Conservation (phyloP, 2,797 vertebrate species). For the Heteromormyrus szaboi region DNA sequence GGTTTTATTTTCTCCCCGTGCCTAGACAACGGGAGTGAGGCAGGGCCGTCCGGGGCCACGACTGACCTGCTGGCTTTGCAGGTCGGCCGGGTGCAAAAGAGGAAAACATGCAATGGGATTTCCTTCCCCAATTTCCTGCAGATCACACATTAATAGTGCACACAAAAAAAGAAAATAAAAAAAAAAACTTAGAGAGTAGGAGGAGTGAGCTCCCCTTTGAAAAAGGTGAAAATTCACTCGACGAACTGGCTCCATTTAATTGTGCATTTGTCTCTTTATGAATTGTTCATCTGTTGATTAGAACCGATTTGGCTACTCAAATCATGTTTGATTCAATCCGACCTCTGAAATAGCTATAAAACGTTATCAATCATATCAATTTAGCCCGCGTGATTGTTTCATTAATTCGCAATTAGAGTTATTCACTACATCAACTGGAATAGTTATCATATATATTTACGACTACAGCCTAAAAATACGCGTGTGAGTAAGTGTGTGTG, state of each 20-base stretch:
- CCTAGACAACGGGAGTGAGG: constrained; percentile 56
- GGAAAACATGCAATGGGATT: constrained; percentile 61
- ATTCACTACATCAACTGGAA: not conserved
- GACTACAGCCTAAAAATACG: not conserved
- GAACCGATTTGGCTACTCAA: not conserved
- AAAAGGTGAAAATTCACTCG: not conserved
- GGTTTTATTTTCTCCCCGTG: constrained; percentile 58
- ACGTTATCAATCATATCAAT: not conserved
- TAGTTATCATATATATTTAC: not conserved
- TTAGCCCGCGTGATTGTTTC: not conserved
- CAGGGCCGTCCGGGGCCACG: constrained; percentile 64
- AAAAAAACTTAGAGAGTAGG: not conserved
- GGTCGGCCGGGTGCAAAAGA: constrained; percentile 63
- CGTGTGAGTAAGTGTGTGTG: not conserved
- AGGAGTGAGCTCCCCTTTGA: not conserved
- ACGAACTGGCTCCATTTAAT: not conserved
- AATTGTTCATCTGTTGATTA: constrained; percentile 9
- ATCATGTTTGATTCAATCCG: not conserved
- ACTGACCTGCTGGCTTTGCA: constrained; percentile 67
- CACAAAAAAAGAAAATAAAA: not conserved
- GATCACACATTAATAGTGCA: not conserved
- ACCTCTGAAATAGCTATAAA: not conserved
- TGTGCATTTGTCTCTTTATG: not conserved
- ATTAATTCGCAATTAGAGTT: not conserved
- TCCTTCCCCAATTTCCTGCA: constrained; percentile 42